Evolutionary conservation across 2,888 invertebrate species (phyloP), one percentile per base, ranked within the genome.

Genomic region (Hymenopus coronatus): DNA sequence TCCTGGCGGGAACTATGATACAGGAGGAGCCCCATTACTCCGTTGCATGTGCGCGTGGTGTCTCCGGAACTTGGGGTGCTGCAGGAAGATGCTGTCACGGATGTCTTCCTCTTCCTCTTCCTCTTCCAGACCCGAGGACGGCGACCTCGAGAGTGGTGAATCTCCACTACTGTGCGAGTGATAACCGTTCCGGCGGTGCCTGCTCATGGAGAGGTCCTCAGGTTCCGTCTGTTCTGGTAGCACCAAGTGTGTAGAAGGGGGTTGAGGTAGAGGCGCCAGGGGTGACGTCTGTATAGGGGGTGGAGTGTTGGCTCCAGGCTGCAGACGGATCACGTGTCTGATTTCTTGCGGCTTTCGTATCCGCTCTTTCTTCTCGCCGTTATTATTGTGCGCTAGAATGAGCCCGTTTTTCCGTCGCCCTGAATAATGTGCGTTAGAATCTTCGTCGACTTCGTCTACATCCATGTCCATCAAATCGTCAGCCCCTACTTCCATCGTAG

Each of bases 221-320:
- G 98, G 98, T 93, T 98, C 98, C 3, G 98, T 98, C 94, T 98
- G 98, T 93, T 97, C 97, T 28, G 98, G 97, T 86, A 95, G 92
- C 12, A 91, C 91, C 33, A 90, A 88, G 20, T 88, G 82, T 94
- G 94, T 94, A 95, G 94, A 93, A 15, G 84, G 70, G 15, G 87
- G 81, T 6, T 70, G 28, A 12, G 87, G 94, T 93, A 91, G 94
- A 93, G 94, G 94, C 93, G 91, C 94, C 94, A 91, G 94, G 94
- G 89, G 94, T 93, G 93, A 91, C 2, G 91, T 93, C 95, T 89
- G 93, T 91, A 92, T 91, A 87, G 92, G 91, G 9, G 81, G 70
- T 27, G 54, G 86, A 89, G 89, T 84, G 83, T 85, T 90, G 83
- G 94, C 93, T 14, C 93, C 93, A 7, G 92, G 91, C 25, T 70